These are phyloP conservation scores for Chelon auratus DNA, from an alignment of 2,797 vertebrate species.

Conservation along the genomic window DNA sequence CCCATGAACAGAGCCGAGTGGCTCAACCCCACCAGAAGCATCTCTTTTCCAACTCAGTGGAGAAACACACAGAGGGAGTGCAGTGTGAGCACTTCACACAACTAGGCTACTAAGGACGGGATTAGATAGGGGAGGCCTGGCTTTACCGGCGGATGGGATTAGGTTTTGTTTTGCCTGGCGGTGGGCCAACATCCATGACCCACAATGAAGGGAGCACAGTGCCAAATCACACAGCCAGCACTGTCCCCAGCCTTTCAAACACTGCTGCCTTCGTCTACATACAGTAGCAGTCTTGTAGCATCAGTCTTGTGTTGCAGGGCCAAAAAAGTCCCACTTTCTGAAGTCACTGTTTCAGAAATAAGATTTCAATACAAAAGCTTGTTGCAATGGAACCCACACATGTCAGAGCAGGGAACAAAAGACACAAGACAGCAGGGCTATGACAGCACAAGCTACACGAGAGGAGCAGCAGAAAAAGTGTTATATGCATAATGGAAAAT, in stretches of 20 bases:
- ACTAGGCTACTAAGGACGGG: slow-evolving; percentile 73
- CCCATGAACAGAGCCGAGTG: slow-evolving; percentile 38
- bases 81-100: slow-evolving; percentile 80
- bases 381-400: slow-evolving; percentile 6
- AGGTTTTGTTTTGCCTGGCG: slow-evolving; percentile 81
- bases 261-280: slow-evolving; percentile 31
- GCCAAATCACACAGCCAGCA: slow-evolving; percentile 59
- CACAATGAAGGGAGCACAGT: slow-evolving; percentile 59
- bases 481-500: neutral
- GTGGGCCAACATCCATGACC: slow-evolving; percentile 69
- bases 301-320: neutral
- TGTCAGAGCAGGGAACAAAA: neutral
- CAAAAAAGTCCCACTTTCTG: no score
- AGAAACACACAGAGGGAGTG: slow-evolving; percentile 74
- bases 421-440: slow-evolving; percentile 8
- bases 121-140: slow-evolving; percentile 76
- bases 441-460: neutral
- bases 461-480: neutral
- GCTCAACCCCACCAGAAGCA: slow-evolving; percentile 54
- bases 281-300: slow-evolving; percentile 26
- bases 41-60: slow-evolving; percentile 74
- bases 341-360: neutral
- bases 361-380: neutral
- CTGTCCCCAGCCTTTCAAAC: slow-evolving; percentile 48
- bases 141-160: slow-evolving; percentile 81